Evolutionary conservation across 2,113 vertebrate species (phyloP), one percentile per base, ranked within the genome.

Genomic region (Sylvietta virens): DNA sequence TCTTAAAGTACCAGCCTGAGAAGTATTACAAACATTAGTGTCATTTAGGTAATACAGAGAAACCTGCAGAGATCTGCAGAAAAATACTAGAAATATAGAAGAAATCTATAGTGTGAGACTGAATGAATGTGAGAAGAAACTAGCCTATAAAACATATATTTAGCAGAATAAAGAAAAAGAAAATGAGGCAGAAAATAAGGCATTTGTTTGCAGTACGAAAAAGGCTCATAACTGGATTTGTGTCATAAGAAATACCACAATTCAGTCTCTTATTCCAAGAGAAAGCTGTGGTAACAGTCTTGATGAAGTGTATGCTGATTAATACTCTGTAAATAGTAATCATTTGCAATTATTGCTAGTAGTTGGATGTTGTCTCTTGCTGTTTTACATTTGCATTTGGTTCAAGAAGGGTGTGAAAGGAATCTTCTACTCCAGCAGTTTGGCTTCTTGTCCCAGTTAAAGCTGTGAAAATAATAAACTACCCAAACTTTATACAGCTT

Each of bases 301-400:
- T 82, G 74, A 92, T 85, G 84, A 91, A 95, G 74, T 92, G 84
- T 82, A 53, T 88, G 81, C 66, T 91, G 78, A 90, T 88, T 93
- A 97, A 82, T 90, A 24, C 50, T 80, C 84, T 90, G 92, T 92
- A 96, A 97, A 95, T 88, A 94, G 54, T 89, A 94, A 95, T 82
- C 45, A 94, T 88, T 95, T 87, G 30, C 58, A 95, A 87, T 95
- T 95, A 94, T 77, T 95, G 45, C 48, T 76, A 67, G 77, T 72
- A 45, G 72, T 7, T 89, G 53, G 45, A 54, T 94, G 82, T 90
- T 58, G 48, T 67, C 24, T 61, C 48, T 87, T 91, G 94, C 56
- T 93, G 47, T 53, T 95, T 79, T 72, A 76, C 0, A 0, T 79
- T 69, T 85, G 18, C 62, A 51, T 51, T 89, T 82, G 9, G 20